Percentiles rank a stretch among this genome's conserved stretches.
These are phyloP conservation scores for Cistogaster globosa DNA, from an alignment of 2,888 invertebrate genomes.

Conservation along the genomic window DNA sequence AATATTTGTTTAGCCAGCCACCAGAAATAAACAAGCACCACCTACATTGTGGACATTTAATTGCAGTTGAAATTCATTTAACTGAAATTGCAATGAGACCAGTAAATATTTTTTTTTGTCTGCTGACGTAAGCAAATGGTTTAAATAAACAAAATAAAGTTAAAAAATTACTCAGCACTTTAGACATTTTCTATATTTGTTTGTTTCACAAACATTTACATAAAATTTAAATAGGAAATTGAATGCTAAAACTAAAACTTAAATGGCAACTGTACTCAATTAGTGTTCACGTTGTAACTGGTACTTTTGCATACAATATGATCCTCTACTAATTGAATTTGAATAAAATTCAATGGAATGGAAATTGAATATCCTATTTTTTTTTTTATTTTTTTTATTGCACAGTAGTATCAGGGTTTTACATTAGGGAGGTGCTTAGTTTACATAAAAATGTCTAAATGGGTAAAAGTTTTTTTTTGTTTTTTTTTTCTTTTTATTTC, in stretches of 20 bases:
- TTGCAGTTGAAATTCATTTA: not conserved
- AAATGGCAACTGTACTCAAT: not conserved
- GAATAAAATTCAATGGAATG: conserved; percentile 64
- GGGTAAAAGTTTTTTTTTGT: too few relatives aligned
- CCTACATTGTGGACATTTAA: not conserved
- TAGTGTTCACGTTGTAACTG: not conserved
- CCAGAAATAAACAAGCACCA: not conserved
- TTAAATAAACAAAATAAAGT: not conserved
- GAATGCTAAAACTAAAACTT: not conserved
- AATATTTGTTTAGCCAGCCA: not conserved
- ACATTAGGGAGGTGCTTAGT: not conserved
- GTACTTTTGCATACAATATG: not conserved
- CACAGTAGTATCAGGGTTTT: not conserved
- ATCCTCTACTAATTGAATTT: conserved; percentile 54
- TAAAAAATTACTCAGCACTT: not conserved
- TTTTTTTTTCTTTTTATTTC: too few relatives aligned
- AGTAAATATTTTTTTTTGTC: too few relatives aligned
- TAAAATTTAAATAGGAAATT: conserved; percentile 8
- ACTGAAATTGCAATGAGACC: too few relatives aligned
- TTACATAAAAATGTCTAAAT: too few relatives aligned
- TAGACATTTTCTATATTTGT: not conserved
- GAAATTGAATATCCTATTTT: conserved; percentile 60
- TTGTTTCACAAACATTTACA: not conserved
- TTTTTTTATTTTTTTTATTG: too few relatives aligned
- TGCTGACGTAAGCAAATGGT: too few relatives aligned